Evolutionary conservation across 2,888 invertebrate species (phyloP), one percentile per base, ranked within the genome.

Genomic region (Eurois occulta): DNA sequence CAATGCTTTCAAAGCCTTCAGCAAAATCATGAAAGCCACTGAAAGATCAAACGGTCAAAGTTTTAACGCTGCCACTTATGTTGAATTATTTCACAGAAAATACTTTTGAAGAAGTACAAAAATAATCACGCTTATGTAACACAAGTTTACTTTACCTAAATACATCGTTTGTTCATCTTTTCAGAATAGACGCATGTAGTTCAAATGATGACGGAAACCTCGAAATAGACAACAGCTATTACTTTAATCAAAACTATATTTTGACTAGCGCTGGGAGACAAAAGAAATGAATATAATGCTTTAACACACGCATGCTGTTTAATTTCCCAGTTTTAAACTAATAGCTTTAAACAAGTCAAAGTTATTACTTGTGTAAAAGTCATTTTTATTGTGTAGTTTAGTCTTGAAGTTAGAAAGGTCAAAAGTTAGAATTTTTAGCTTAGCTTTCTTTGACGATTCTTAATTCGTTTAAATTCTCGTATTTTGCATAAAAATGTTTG

Each of bases 71-170:
- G 35, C 43, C 60, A 77, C 52, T 71, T 62, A 48, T 35, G 16
- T 68, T 60, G 62, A 35, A 58, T 48, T 46, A 28, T 41, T 73
- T 73, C 55, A 28, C 28, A 24, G 66, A 48, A 83, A 73, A 78
- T 18, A 16, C 28, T 35, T 58, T 35, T 32, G 11, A n/a, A 52
- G 24, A 60, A 43, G 7, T 62, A 48, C 28, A 41, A 66, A 74
- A 67, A 75, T 74, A 83, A 62, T 24, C 41, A 38, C 66, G 16
- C 28, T 70, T 35, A 43, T 52, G 38, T 78, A 46, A 73, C 28
- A 83, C 73, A 62, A 62, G 79, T 81, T 78, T 70, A 62, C 16
- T 41, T 70, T 62, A 70, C 83, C 79, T 48, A 48, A 73, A 73
- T 58, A 71, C 28, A 41, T 52, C 28, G 28, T 48, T 52, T 58